Evolutionary conservation across 2,888 invertebrate genomes (phyloP), one percentile per base, ranked within the genome.

Genomic region (Chironomus tentans): DNA sequence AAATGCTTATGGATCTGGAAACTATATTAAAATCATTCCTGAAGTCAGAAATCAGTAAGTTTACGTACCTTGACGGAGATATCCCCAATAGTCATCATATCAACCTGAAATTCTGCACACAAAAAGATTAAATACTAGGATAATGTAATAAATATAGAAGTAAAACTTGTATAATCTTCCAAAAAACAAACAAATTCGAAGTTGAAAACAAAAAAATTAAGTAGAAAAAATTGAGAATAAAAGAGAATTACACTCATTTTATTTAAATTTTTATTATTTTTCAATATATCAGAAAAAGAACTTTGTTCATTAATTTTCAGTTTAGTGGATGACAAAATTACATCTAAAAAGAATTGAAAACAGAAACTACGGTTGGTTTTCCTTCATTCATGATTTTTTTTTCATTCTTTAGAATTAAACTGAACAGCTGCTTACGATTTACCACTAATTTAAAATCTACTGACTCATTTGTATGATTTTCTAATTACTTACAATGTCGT

Each of bases 391-490:
- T 50, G n/a, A 50, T 50, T n/a, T n/a, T 50, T 50, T 15, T 50
- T 50, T 50, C n/a, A n/a, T 50, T n/a, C 13, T 50, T 50, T 50
- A 50, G 50, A 50, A 50, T 50, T 28, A 50, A 50, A 50, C 56
- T 56, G 56, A 56, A 56, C 56, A 56, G 56, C 56, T 56, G 56
- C 56, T 56, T 56, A 56, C 4, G 18, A 15, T 56, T 56, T 56
- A 56, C 56, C 56, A 56, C 56, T 56, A 56, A 38, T 38, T 38
- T 38, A 38, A 56, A 15, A 56, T 56, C 71, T 71, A 71, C 22
- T 71, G 71, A 71, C 71, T 70, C 70, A 70, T 47, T 38, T 38
- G 38, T 38, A 38, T 38, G 38, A 38, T 38, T 38, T 38, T 38
- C 38, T 38, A 38, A 38, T 38, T 56, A 56, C 56, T 56, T 56